A percentile compares a stretch with the other conserved stretches of the same genome.
Evolutionary conservation across 2,113 vertebrate genomes (phyloP).

Genomic region (Rousettus leschenaultii): DNA sequence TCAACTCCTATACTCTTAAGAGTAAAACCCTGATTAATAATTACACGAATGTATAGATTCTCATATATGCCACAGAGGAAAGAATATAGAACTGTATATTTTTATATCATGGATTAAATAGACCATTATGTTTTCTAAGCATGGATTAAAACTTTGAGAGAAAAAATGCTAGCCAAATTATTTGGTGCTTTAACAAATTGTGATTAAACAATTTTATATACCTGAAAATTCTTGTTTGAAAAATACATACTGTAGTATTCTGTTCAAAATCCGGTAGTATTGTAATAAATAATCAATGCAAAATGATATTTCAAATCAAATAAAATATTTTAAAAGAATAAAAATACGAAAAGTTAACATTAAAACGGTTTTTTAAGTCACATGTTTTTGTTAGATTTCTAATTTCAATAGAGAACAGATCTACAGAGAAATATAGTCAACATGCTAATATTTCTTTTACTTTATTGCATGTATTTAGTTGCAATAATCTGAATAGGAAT

Average conservation of each 20-base stretch:
- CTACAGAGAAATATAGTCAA: not conserved
- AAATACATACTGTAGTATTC: not conserved
- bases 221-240: not conserved
- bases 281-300: not conserved
- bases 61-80: not conserved
- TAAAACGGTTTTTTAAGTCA: constrained; percentile 15
- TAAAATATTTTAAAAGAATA: constrained; percentile 16
- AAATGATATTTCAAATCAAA: not conserved
- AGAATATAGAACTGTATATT: not conserved
- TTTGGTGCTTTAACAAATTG: not conserved
- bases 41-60: not conserved
- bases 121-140: not conserved
- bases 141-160: not conserved
- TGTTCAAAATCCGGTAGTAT: not conserved
- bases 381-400: constrained; percentile 4
- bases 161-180: not conserved
- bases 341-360: constrained; percentile 30
- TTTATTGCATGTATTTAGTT: not conserved
- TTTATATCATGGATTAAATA: not conserved
- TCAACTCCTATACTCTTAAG: not conserved
- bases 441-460: constrained; percentile 42
- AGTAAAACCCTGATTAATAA: not conserved
- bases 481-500: not conserved
- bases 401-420: constrained; percentile 30
- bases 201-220: not conserved